Evolutionary conservation across 2,797 vertebrate species (phyloP), one percentile per base, ranked within the genome.

Genomic region (Zenarchopterus dispar): DNA sequence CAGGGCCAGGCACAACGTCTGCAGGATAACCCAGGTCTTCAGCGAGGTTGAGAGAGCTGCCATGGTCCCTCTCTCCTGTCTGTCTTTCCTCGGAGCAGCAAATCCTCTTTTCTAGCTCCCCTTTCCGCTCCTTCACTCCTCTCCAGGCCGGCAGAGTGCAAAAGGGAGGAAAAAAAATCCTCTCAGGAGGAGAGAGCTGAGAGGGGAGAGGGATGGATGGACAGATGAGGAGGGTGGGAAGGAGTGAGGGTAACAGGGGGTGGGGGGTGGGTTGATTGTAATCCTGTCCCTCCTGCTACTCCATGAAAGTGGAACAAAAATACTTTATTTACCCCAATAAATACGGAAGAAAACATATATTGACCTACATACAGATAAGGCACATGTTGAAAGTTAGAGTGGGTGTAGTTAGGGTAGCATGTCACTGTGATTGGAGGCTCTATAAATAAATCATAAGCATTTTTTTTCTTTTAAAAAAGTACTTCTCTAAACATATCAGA

Each of bases 1-100:
- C 85, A 97, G 77, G 77, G 93, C 93, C 82, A 98, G 92, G 79
- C 94, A 94, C 81, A 93, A 54, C 53, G 87, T 89, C 75, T 95
- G 96, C 84, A 97, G 91, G 67, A 97, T 67, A 22, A 96, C 83
- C 67, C 94, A 90, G 82, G 94, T 91, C 91, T 72, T 53, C 64
- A 93, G 78, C 78, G 75, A 67, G 56, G 57, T 80, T 64, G 87
- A 89, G 74, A 85, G 73, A 65, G 85, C 49, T 84, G 90, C 93
- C 97, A 97, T 98, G 88, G 84, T 91, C 72, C 83, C 71, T 70
- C 78, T 85, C 82, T 74, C 75, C 77, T 61, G 71, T 88, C 77
- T 18, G 77, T 87, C 85, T 84, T 81, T 82, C 84, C 84, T 86
- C 36, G 49, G 65, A 84, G 84, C 80, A 80, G 78, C 64, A 80